Conservation (phyloP, 1,140 invertebrate species). For the Zaprionus ghesquierei region DNA sequence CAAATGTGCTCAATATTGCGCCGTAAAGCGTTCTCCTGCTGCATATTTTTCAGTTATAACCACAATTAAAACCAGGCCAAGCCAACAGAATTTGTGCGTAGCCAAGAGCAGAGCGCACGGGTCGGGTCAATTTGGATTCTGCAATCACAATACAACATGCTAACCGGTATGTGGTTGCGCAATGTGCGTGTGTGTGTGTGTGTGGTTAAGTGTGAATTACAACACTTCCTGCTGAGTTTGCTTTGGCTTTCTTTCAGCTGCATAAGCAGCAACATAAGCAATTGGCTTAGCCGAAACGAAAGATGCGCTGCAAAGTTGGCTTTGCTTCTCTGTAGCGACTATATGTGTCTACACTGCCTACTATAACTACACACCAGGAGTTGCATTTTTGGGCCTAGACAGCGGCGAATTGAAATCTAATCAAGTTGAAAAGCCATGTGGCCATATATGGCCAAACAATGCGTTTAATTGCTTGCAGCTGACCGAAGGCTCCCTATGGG, state of each 20-base stretch:
- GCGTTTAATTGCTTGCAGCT: conserved; percentile 51
- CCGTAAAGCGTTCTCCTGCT: conserved; percentile 33
- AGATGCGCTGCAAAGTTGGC: background rate
- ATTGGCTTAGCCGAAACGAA: background rate
- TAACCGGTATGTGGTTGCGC: conserved; percentile 38
- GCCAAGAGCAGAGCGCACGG: conserved; percentile 20
- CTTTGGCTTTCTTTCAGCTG: conserved; percentile 37
- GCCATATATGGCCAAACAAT: conserved; percentile 29
- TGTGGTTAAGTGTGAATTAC: conserved; percentile 70
- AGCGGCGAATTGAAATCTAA: conserved; percentile 50
- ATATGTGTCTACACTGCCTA: background rate
- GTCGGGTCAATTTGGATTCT: conserved; percentile 10
- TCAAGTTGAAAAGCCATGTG: conserved; percentile 47
- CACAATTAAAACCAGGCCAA: conserved; percentile 66
- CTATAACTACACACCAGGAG: background rate
- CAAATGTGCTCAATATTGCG: conserved; percentile 30
- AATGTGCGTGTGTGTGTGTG: conserved; percentile 1
- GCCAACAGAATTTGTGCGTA: conserved; percentile 54
- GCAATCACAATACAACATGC: conserved; percentile 64
- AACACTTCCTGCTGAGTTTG: conserved; percentile 60
- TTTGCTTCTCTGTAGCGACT: background rate
- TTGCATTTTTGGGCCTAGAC: conserved; percentile 28
- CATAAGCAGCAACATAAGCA: background rate
- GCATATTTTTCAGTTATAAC: conserved; percentile 57
- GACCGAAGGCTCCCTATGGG: conserved; percentile 14